Percentiles rank a stretch among this genome's conserved stretches.
Conservation (phyloP, 2,888 invertebrate species). For the Hemaris fuciformis region DNA sequence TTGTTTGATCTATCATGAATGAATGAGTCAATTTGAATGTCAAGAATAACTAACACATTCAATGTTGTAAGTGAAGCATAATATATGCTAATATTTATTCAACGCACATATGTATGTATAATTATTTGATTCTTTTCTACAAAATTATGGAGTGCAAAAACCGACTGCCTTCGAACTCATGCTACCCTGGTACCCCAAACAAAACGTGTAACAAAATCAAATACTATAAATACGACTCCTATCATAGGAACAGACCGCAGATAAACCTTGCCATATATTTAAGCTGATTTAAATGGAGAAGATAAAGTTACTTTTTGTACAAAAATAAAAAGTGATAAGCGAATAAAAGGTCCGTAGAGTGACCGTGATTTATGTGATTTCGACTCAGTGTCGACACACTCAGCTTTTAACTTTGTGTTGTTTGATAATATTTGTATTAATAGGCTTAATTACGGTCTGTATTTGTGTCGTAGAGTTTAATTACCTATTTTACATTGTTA, state of each 20-base stretch:
- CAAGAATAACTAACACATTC: too few species aligned
- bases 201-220: neutral
- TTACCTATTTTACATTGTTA: too few species aligned
- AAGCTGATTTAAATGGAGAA: neutral
- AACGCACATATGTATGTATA: too few species aligned
- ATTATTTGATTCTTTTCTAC: too few species aligned
- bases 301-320: neutral
- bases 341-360: constrained; percentile 1
- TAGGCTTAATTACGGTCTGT: neutral
- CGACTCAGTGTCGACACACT: neutral
- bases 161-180: neutral
- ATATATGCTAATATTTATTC: too few species aligned
- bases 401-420: neutral
- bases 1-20: too few species aligned
- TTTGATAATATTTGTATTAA: constrained; percentile 1
- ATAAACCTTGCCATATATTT: neutral
- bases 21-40: too few species aligned
- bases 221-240: neutral
- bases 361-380: neutral
- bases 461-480: neutral
- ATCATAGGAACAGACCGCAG: neutral
- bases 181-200: neutral
- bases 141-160: too few species aligned
- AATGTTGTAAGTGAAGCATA: too few species aligned
- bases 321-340: neutral